A percentile compares a stretch with the other conserved stretches of the same genome.
Conservation (phyloP, 2,113 vertebrate genomes). For the Hucho hucho region DNA sequence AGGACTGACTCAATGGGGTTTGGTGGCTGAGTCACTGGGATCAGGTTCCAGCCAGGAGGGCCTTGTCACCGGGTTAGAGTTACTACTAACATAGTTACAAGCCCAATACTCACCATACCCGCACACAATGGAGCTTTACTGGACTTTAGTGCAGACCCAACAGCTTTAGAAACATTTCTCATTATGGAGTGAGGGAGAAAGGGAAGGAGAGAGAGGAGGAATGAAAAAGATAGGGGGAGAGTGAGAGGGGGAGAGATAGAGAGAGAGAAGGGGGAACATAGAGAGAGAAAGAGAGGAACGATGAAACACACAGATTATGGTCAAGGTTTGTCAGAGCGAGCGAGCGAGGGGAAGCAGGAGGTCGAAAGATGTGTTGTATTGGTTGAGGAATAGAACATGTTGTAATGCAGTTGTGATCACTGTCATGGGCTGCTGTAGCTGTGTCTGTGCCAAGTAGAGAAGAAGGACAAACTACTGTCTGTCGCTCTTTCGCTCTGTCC, state of each 20-base stretch:
- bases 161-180: constrained; percentile 4
- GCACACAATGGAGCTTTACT: constrained; percentile 45
- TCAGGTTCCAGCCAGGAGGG: constrained; percentile 54
- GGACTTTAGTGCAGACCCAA: constrained; percentile 24
- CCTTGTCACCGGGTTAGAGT: constrained; percentile 68
- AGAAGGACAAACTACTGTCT: constrained; percentile 23
- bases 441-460: constrained; percentile 8
- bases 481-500: not conserved
- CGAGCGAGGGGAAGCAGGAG: not conserved
- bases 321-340: not conserved
- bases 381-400: constrained; percentile 55
- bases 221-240: not conserved
- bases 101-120: constrained; percentile 29
- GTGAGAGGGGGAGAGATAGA: not conserved
- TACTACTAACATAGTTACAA: constrained; percentile 63
- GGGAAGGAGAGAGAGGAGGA: not conserved
- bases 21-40: constrained; percentile 51
- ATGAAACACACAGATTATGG: constrained; percentile 9
- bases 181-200: constrained; percentile 10
- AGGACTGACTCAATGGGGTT: not conserved
- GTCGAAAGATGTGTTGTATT: constrained; percentile 14
- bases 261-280: not conserved
- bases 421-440: constrained; percentile 37
- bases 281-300: not conserved
- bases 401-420: constrained; percentile 55